Conservation (phyloP, 2,113 vertebrate genomes). For the Labrus mixtus region DNA sequence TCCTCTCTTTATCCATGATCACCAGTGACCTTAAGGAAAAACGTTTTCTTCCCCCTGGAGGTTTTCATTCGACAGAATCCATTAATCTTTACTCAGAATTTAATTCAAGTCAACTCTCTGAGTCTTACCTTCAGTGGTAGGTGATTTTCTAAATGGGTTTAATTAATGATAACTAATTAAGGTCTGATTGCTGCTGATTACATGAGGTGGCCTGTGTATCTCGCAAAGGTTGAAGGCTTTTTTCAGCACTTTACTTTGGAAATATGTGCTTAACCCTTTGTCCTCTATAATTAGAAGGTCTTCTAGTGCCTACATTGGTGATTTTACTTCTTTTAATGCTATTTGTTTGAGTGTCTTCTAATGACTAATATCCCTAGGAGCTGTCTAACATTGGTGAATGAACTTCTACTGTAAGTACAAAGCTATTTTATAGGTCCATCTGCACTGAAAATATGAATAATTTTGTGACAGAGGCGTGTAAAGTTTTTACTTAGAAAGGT, state of each 20-base stretch:
- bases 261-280: not conserved
- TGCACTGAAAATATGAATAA: too few species aligned
- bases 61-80: slow-evolving; percentile 51
- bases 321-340: not conserved
- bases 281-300: not conserved
- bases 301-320: not conserved
- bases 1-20: slow-evolving; percentile 15
- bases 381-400: too few species aligned
- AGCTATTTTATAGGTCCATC: too few species aligned
- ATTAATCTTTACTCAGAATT: slow-evolving; percentile 52
- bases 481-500: too few species aligned
- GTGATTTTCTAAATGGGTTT: slow-evolving; percentile 17
- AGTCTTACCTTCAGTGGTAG: slow-evolving; percentile 32
- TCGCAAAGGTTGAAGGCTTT: not conserved
- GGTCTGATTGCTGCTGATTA: slow-evolving; percentile 29
- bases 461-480: too few species aligned
- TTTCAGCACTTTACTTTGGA: not conserved
- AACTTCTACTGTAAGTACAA: too few species aligned
- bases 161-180: slow-evolving; percentile 51
- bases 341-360: not conserved
- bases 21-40: slow-evolving; percentile 58
- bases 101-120: slow-evolving; percentile 32
- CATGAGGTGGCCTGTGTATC: not conserved
- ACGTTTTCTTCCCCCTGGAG: slow-evolving; percentile 39
- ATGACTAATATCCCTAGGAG: too few species aligned